Percentiles rank a stretch among this genome's conserved stretches.
Conservation (phyloP, 2,113 vertebrate genomes). For the Alligator sinensis region DNA sequence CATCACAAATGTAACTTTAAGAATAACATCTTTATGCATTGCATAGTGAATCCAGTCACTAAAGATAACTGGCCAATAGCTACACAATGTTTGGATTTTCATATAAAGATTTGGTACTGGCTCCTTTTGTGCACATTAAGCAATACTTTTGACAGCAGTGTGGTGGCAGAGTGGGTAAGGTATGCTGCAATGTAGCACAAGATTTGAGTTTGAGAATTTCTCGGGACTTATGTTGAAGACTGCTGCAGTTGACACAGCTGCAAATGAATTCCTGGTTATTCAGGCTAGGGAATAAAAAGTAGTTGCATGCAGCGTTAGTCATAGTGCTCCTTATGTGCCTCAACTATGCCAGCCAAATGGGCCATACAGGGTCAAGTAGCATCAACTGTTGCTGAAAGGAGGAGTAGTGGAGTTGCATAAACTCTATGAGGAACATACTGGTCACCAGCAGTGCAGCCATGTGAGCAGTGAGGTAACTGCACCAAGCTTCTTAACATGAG, state of each 20-base stretch:
- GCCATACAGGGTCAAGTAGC: background rate
- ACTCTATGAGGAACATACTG: background rate
- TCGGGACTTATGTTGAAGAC: too few relatives aligned
- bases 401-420: background rate
- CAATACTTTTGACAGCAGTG: background rate
- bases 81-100: fast-evolving
- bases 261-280: too few relatives aligned
- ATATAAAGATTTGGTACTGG: background rate
- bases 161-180: too few relatives aligned
- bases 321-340: too few relatives aligned
- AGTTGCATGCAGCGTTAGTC: too few relatives aligned
- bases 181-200: too few relatives aligned
- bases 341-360: too few relatives aligned
- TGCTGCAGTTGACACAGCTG: too few relatives aligned
- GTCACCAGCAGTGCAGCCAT: background rate
- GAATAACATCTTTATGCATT: background rate
- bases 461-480: background rate
- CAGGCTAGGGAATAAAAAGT: too few relatives aligned
- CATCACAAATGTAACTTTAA: background rate
- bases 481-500: background rate
- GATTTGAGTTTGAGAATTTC: too few relatives aligned
- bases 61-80: background rate
- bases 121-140: background rate
- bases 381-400: background rate
- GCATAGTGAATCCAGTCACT: background rate